Conservation (phyloP, 2,888 invertebrate genomes). For the Lithophane semibrunnea region DNA sequence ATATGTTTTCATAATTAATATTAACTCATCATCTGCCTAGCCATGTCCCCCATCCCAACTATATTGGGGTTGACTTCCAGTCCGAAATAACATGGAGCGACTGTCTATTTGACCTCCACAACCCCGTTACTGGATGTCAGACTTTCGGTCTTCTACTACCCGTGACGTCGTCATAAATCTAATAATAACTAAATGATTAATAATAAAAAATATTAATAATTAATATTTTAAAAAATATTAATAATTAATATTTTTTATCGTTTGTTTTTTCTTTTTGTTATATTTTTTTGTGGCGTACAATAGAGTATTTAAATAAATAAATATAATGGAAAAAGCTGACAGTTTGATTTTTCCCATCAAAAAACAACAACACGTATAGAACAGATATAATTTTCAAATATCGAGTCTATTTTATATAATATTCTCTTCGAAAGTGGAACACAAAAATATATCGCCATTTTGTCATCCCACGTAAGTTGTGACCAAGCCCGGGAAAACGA, state of each 20-base stretch:
- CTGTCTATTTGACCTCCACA: neutral
- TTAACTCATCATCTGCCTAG: neutral
- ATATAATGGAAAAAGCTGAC: neutral
- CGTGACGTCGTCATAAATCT: neutral
- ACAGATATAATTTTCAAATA: slow-evolving; percentile 19
- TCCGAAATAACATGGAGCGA: neutral
- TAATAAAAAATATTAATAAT: too few species aligned
- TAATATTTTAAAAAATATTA: too few species aligned
- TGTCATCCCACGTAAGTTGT: slow-evolving; percentile 23
- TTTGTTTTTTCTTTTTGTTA: too few species aligned
- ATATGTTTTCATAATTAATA: neutral
- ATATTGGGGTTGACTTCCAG: neutral
- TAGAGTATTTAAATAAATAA: too few species aligned
- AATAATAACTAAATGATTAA: neutral
- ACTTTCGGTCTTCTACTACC: neutral
- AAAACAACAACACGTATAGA: too few species aligned
- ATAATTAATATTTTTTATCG: too few species aligned
- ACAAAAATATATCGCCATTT: slow-evolving; percentile 13
- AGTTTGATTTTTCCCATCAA: neutral
- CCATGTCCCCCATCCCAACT: neutral
- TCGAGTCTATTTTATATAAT: neutral
- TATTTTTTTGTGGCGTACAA: too few species aligned
- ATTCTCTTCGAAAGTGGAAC: slow-evolving; percentile 9
- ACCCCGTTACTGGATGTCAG: neutral
- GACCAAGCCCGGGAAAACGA: neutral